A percentile compares a stretch with the other conserved stretches of the same genome.
Conservation (phyloP, 2,888 invertebrate genomes). For the Pedicia rivosa region DNA sequence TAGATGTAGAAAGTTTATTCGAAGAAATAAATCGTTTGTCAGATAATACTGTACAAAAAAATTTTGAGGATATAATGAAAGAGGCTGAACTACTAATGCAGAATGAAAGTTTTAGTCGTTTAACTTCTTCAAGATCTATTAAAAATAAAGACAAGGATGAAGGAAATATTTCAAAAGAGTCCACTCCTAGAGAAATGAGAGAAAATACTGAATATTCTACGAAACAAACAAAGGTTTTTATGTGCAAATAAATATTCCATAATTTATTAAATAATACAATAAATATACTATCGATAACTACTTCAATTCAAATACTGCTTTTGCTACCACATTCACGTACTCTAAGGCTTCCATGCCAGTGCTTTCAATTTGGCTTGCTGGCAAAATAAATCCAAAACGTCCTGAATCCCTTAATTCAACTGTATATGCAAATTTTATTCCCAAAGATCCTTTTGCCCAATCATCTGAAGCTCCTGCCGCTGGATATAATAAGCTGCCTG, state of each 20-base stretch:
- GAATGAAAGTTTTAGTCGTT: conserved; percentile 16
- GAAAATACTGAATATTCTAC: no score
- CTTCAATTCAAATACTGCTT: conserved; percentile 35
- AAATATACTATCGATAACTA: no score
- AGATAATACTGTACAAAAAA: conserved; percentile 32
- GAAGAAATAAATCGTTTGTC: conserved; percentile 48
- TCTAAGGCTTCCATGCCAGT: conserved; percentile 62
- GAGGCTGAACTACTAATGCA: conserved; percentile 37
- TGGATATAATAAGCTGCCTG: conserved; percentile 62
- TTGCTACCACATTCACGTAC: conserved; percentile 47
- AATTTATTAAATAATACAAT: no score
- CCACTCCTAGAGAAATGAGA: no score
- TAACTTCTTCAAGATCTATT: not conserved
- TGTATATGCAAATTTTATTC: conserved; percentile 78
- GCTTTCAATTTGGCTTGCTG: conserved; percentile 55
- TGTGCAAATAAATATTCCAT: no score
- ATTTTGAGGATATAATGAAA: conserved; percentile 40
- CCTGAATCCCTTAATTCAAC: conserved; percentile 79
- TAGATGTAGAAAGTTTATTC: conserved; percentile 50
- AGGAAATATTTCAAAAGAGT: no score
- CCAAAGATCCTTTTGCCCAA: conserved; percentile 74
- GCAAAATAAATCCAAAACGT: conserved; percentile 71
- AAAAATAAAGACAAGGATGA: no score
- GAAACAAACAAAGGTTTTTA: no score
- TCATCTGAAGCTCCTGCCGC: conserved; percentile 75